These are phyloP conservation scores for Mimachlamys varia DNA, from an alignment of 2,888 invertebrate species.

Conservation along the genomic window DNA sequence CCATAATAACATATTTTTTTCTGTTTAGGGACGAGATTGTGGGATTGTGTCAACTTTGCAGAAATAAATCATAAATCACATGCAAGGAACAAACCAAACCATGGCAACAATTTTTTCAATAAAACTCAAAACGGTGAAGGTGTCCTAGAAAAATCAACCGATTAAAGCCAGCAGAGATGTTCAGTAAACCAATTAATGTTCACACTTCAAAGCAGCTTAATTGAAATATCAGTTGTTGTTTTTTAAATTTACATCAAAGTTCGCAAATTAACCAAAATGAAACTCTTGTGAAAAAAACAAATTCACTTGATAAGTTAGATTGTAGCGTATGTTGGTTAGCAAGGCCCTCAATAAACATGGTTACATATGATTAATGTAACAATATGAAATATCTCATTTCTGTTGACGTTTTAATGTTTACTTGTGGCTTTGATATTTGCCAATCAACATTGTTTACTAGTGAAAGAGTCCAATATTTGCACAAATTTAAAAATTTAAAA, in stretches of 20 bases:
- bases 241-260: neutral
- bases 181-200: neutral
- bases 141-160: neutral
- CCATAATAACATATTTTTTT: no score
- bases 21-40: no score
- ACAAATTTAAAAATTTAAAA: neutral
- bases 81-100: slow-evolving; percentile 4
- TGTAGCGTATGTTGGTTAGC: no score
- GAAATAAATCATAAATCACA: neutral
- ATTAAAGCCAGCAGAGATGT: neutral
- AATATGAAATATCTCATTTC: no score
- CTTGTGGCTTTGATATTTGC: no score
- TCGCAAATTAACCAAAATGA: neutral
- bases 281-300: no score
- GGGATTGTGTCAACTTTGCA: neutral
- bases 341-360: no score
- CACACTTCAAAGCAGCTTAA: neutral
- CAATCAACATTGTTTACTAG: no score
- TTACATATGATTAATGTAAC: no score
- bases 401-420: no score
- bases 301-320: no score
- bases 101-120: neutral
- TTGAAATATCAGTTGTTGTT: neutral
- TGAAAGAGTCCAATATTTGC: no score
- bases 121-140: neutral